phyloP scores from a whole-genome alignment of 1,140 invertebrate genomes.

The Nilaparvata lugens region DNA sequence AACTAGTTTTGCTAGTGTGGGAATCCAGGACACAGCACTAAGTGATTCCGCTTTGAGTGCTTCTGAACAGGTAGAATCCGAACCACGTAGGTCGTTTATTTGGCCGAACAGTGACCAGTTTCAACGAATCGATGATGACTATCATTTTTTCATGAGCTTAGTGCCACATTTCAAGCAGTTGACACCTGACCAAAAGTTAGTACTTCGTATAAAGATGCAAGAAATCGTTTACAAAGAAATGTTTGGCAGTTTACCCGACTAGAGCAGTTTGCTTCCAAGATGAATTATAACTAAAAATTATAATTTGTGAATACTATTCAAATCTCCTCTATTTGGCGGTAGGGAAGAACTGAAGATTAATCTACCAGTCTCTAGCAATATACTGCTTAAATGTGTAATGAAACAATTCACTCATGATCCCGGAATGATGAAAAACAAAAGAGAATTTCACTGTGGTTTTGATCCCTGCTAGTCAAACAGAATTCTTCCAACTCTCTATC shows the following conservation, averaged over 20 bases:
- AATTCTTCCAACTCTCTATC: too few relatives aligned
- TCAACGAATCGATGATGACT: constrained; percentile 4
- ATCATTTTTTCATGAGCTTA: constrained; percentile 12
- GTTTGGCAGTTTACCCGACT: neutral
- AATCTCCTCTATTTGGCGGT: too few relatives aligned
- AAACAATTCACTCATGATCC: too few relatives aligned
- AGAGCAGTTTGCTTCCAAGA: too few relatives aligned
- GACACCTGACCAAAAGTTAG: neutral
- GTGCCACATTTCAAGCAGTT: constrained; percentile 1
- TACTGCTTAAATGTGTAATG: too few relatives aligned
- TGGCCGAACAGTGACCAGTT: neutral
- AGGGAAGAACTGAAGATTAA: too few relatives aligned
- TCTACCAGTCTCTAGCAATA: too few relatives aligned
- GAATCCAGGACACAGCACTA: neutral
- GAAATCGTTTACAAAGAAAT: constrained; percentile 7
- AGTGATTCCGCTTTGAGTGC: neutral
- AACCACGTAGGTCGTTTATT: neutral
- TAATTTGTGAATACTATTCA: too few relatives aligned
- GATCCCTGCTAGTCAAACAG: too few relatives aligned
- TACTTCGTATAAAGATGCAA: constrained; percentile 9
- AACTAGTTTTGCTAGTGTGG: neutral
- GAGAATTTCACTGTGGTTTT: too few relatives aligned
- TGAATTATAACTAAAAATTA: too few relatives aligned
- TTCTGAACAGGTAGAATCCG: neutral
- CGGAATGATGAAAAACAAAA: too few relatives aligned